These are phyloP conservation scores for Arothron firmamentum DNA, from an alignment of 2,113 vertebrate genomes.

Conservation along the genomic window DNA sequence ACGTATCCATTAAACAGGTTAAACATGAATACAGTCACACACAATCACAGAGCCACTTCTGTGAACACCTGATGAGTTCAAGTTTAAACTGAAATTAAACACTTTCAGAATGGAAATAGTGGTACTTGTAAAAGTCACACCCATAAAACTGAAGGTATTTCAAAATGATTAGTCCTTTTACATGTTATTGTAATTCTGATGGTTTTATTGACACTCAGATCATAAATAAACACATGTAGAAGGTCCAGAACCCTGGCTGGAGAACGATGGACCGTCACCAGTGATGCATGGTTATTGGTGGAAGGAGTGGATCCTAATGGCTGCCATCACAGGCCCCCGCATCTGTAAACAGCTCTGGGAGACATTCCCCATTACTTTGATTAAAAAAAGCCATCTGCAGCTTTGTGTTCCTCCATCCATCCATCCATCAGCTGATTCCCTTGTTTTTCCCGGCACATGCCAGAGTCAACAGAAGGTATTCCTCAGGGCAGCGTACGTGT, in stretches of 20 bases:
- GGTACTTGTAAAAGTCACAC: conserved; percentile 8
- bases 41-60: too few relatives aligned
- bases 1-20: too few relatives aligned
- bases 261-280: conserved; percentile 10
- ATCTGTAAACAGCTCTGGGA: conserved; percentile 15
- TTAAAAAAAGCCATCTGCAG: conserved; percentile 41
- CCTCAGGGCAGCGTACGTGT: conserved; percentile 25
- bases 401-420: conserved; percentile 4
- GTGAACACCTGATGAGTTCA: conserved; percentile 10
- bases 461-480: conserved; percentile 39
- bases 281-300: conserved; percentile 22
- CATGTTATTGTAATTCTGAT: too few relatives aligned
- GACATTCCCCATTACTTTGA: conserved; percentile 35
- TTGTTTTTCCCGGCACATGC: conserved; percentile 2
- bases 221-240: neutral
- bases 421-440: conserved; percentile 32
- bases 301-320: conserved; percentile 40
- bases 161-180: too few relatives aligned
- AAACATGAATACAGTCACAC: too few relatives aligned
- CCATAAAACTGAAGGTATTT: conserved; percentile 4
- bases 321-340: neutral
- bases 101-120: neutral
- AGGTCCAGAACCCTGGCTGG: neutral
- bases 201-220: too few relatives aligned
- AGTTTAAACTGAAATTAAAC: conserved; percentile 6